Conservation (phyloP, 2,888 invertebrate genomes). For the Pterobdella sp. region DNA sequence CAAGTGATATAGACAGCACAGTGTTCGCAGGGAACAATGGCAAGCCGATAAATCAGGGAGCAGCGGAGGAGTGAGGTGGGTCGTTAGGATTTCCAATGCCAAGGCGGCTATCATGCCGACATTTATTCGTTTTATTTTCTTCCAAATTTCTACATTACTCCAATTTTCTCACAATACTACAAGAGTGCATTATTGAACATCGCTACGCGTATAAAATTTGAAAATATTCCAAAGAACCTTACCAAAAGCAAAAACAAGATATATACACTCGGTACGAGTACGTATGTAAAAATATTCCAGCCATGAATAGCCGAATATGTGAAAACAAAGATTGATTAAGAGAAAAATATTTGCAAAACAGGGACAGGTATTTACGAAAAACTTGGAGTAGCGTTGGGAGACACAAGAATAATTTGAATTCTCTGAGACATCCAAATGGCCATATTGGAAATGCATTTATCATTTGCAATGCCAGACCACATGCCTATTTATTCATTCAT, state of each 20-base stretch:
- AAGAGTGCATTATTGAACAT: not conserved
- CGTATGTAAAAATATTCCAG: too few species aligned
- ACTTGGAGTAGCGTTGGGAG: too few species aligned
- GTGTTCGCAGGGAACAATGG: too few species aligned
- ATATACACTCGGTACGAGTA: too few species aligned
- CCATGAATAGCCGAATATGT: too few species aligned
- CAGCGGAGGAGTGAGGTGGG: not conserved
- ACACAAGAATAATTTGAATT: too few species aligned
- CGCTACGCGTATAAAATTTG: not conserved
- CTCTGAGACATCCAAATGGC: not conserved
- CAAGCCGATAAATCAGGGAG: constrained; percentile 4
- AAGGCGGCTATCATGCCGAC: not conserved
- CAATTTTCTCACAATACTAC: not conserved
- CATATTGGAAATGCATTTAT: constrained; percentile 6
- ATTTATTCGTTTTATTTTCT: constrained; percentile 11
- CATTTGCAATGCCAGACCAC: not conserved
- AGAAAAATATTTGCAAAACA: too few species aligned
- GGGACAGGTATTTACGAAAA: too few species aligned
- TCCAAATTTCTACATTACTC: not conserved
- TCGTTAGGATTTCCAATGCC: constrained; percentile 1
- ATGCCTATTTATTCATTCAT: not conserved
- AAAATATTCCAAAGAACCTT: not conserved
- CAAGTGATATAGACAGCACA: too few species aligned
- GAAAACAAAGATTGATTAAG: too few species aligned
- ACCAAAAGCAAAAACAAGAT: not conserved